Evolutionary conservation across 2,888 invertebrate genomes (phyloP).

Genomic region (Pseudococcus jackbeardsleyi): DNA sequence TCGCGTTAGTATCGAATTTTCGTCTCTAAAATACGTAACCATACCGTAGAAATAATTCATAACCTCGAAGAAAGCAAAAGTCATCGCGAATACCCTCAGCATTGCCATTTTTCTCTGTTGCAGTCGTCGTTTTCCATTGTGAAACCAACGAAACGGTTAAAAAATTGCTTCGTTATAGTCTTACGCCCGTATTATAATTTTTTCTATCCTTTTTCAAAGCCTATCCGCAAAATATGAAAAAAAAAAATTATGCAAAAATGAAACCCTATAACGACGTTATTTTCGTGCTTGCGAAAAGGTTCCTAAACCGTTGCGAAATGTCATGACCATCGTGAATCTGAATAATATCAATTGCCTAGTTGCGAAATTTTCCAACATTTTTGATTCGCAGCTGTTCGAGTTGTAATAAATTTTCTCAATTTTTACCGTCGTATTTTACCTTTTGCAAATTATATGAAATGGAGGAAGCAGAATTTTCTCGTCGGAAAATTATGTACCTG

Average conservation of each 20-base stretch:
- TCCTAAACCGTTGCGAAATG: not conserved
- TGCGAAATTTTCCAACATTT: not conserved
- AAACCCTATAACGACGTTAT: not conserved
- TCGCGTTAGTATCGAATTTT: not conserved
- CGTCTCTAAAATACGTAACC: not conserved
- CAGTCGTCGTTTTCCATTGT: constrained; percentile 8
- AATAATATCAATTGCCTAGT: not conserved
- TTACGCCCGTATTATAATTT: not conserved
- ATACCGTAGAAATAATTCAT: too few relatives aligned
- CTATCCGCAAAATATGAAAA: too few relatives aligned
- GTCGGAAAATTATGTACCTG: too few relatives aligned
- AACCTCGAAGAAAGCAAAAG: too few relatives aligned
- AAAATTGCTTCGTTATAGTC: constrained; percentile 9
- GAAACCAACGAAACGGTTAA: not conserved
- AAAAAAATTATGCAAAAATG: not conserved
- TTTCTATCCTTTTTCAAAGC: not conserved
- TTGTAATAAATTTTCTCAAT: not conserved
- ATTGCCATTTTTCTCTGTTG: not conserved
- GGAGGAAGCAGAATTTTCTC: too few relatives aligned
- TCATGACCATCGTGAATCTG: not conserved
- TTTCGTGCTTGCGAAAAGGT: not conserved
- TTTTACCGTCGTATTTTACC: not conserved
- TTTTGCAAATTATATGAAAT: too few relatives aligned
- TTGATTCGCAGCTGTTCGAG: not conserved
- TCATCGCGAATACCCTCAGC: too few relatives aligned